A percentile compares a stretch with the other conserved stretches of the same genome.
Evolutionary conservation across 2,797 vertebrate genomes (phyloP).

Genomic region (Catamblyrhynchus diadema): DNA sequence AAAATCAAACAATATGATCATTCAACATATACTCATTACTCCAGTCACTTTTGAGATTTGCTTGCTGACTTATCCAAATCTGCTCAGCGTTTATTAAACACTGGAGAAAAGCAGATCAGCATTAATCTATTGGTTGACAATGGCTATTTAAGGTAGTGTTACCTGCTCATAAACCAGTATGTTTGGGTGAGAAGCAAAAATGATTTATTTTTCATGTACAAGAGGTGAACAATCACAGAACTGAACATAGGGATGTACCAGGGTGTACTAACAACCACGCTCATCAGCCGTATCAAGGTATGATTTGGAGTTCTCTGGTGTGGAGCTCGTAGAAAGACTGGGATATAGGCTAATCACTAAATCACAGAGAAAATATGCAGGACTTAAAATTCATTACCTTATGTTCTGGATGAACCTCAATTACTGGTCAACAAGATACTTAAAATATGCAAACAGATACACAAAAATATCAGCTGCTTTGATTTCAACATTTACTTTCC

Average conservation of each 20-base stretch:
- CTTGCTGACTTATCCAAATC: not conserved
- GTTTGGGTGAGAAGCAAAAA: not conserved
- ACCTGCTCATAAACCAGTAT: not conserved
- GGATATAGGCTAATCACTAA: not conserved
- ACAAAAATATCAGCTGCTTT: not conserved
- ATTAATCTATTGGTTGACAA: not conserved
- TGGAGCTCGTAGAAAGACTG: not conserved
- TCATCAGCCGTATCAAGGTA: not conserved
- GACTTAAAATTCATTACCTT: not conserved
- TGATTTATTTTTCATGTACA: not conserved
- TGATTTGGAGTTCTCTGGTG: not conserved
- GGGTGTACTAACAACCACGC: not conserved
- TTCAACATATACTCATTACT: not conserved
- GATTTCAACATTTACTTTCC: not conserved
- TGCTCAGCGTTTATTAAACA: not conserved
- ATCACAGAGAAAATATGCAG: not conserved
- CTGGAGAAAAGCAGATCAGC: not conserved
- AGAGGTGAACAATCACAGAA: not conserved
- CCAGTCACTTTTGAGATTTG: not conserved
- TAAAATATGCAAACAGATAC: not conserved
- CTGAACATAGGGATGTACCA: not conserved
- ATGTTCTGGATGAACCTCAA: not conserved
- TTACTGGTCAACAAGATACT: not conserved
- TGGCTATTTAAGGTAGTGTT: not conserved
- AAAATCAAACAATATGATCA: not conserved